Base-by-base conservation (phyloP, 2,797 vertebrate genomes). In the Molossus alvarezi region DNA sequence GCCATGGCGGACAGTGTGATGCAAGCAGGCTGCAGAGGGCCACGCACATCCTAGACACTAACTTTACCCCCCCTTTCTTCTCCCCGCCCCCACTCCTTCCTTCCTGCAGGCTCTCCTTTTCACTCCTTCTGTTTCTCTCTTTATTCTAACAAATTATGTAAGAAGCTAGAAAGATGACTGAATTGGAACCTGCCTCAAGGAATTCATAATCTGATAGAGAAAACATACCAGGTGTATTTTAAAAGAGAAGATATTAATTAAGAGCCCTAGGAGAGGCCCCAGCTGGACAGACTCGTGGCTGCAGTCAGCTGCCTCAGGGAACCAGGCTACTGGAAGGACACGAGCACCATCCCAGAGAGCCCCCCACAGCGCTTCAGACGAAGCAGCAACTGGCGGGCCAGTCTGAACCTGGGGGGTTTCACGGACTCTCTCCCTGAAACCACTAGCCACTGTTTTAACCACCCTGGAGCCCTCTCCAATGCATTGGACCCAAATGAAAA, bases 11-110 rank as follows among this genome's bases (percentile, higher is more conserved):
- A 18, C 76, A 57, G 6, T 6, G 0, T 3, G 9, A 62, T 21
- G 23, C 6, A 14, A 0, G 1, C 9, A 18, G 12, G 37, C 18
- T 15, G 20, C 3, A 18, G 7, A 18, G 55, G 51, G 55, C 15
- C 53, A 41, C 13, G 1, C 0, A 5, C 13, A n/a, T 79, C 17
- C 48, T 48, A 7, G 55, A 82, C 15, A 67, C 10, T 23, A n/a
- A 29, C 23, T 5, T 60, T 3, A 7, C 15, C 2, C 20, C 37
- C 4, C n/a, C 3, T 37, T 1, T 55, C 80, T 25, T 29, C 65
- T 58, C n/a, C 15, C 27, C n/a, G 13, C 18, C 14, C 23, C 9
- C 18, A n/a, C 65, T 51, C 14, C 29, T 3, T 53, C 27, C 18
- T 62, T 58, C 53, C 15, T 33, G 5, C 12, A 17, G 37, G 27